Percentiles rank a stretch among this genome's conserved stretches.
Evolutionary conservation across 2,797 vertebrate genomes (phyloP).

Genomic region (Benthosema pterotum): DNA sequence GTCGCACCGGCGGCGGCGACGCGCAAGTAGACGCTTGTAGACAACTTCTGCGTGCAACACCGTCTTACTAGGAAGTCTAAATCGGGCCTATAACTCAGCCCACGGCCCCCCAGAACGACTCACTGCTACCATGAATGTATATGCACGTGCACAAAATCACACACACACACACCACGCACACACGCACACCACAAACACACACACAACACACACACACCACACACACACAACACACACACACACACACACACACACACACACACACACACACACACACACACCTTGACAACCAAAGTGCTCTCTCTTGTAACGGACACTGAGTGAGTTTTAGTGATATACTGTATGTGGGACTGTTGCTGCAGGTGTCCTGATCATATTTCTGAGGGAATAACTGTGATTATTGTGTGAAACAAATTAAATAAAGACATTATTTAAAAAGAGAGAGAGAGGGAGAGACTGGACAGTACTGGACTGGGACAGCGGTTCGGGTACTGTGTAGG

Average conservation of each 20-base stretch:
- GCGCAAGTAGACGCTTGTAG: too few species aligned
- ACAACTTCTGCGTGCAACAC: too few species aligned
- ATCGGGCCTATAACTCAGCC: constrained; percentile 28
- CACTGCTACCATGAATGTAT: constrained; percentile 81
- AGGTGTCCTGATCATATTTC: constrained; percentile 74
- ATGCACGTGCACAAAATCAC: constrained; percentile 49
- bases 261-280: constrained; percentile 48
- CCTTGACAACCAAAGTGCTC: constrained; percentile 87
- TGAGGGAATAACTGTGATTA: constrained; percentile 76
- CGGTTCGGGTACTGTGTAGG: too few species aligned
- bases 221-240: constrained; percentile 22
- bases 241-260: constrained; percentile 21
- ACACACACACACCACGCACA: constrained; percentile 29
- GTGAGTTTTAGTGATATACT: constrained; percentile 52
- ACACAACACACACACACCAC: constrained; percentile 17
- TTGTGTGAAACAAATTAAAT: constrained; percentile 15
- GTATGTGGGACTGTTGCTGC: constrained; percentile 67
- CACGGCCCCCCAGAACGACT: constrained; percentile 58
- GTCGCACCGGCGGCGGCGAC: too few species aligned
- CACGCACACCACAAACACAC: constrained; percentile 20
- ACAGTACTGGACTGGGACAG: too few species aligned
- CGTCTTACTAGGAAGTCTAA: too few species aligned
- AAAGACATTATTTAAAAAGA: too few species aligned
- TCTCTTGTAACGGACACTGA: constrained; percentile 75
- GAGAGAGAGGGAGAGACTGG: too few species aligned